Percentiles rank a stretch among this genome's conserved stretches.
Conservation (phyloP, 2,888 invertebrate species). For the Trichogramma dendrolimi region DNA sequence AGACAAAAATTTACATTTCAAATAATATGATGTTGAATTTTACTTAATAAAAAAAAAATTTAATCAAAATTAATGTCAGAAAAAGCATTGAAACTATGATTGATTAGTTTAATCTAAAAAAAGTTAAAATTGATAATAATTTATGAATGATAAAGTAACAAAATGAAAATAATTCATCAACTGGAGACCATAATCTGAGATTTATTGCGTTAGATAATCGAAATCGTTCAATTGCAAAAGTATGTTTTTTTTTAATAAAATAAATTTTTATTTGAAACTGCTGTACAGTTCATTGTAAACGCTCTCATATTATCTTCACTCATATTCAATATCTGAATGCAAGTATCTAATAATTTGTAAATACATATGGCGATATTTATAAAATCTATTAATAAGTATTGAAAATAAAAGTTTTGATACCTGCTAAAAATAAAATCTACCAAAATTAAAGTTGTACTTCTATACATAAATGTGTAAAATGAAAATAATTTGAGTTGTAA, state of each 20-base stretch:
- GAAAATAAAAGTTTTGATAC: too few species aligned
- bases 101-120: not conserved
- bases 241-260: not conserved
- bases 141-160: not conserved
- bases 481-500: too few species aligned
- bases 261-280: not conserved
- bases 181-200: not conserved
- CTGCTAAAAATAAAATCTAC: too few species aligned
- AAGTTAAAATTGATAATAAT: constrained; percentile 4
- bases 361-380: too few species aligned
- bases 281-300: not conserved
- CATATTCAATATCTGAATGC: not conserved
- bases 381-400: too few species aligned
- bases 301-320: not conserved
- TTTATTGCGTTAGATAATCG: not conserved
- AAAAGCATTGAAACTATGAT: not conserved
- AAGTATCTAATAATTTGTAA: not conserved
- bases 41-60: not conserved
- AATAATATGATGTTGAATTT: not conserved
- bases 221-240: not conserved
- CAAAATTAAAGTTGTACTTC: too few species aligned
- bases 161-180: not conserved
- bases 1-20: too few species aligned
- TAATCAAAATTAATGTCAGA: not conserved
- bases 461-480: too few species aligned